phyloP scores from a whole-genome alignment of 2,113 vertebrate species.

The Dolichallabes microphthalmus region DNA sequence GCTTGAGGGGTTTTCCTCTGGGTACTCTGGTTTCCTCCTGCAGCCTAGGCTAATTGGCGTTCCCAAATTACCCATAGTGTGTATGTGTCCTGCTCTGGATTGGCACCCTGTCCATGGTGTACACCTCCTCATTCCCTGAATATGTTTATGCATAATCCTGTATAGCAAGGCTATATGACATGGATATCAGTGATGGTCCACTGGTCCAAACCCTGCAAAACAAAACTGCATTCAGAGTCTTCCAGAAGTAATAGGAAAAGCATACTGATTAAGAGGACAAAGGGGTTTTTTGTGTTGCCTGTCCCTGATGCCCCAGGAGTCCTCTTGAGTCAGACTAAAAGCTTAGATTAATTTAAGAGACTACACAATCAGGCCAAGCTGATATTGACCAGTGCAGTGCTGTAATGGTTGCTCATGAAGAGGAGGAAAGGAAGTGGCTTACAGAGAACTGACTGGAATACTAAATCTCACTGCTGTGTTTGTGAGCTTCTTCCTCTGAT shows the following conservation, averaged over 20 bases:
- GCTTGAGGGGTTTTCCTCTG: too few relatives aligned
- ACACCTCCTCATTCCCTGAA: too few relatives aligned
- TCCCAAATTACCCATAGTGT: too few relatives aligned
- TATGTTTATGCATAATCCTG: neutral
- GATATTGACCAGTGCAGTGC: slow-evolving; percentile 34
- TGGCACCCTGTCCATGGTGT: too few relatives aligned
- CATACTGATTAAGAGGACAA: slow-evolving; percentile 53
- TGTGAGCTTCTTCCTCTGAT: slow-evolving; percentile 6
- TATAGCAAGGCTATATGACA: neutral
- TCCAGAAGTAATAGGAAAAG: slow-evolving; percentile 14
- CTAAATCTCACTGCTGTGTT: slow-evolving; percentile 6
- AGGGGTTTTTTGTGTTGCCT: slow-evolving; percentile 32
- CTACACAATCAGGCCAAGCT: slow-evolving; percentile 43
- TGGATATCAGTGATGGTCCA: neutral
- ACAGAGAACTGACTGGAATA: slow-evolving; percentile 39
- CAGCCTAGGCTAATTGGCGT: too few relatives aligned
- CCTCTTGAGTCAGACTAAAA: slow-evolving; percentile 44
- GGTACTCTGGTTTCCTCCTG: too few relatives aligned
- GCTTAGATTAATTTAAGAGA: slow-evolving; percentile 45
- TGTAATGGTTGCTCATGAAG: slow-evolving; percentile 43
- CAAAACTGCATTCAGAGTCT: slow-evolving; percentile 3
- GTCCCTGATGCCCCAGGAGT: slow-evolving; percentile 40
- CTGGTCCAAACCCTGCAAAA: neutral
- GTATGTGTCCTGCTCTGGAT: too few relatives aligned
- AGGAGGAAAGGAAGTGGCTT: slow-evolving; percentile 34